phyloP scores from a whole-genome alignment of 2,113 vertebrate species.

The Amblyopsis rosae region DNA sequence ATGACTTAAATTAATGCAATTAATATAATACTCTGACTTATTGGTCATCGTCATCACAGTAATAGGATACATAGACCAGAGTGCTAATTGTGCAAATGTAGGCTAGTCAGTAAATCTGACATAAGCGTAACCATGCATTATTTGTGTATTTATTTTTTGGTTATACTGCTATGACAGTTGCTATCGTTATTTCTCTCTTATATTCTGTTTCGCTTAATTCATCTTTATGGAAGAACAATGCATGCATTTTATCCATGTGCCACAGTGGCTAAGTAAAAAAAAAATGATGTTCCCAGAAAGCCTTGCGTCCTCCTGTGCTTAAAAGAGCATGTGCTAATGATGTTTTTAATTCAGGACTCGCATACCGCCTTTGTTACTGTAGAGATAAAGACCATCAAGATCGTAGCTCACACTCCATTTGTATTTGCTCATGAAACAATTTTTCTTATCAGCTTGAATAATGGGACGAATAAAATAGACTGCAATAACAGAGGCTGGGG shows the following conservation, averaged over 20 bases:
- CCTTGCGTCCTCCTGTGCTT: constrained; percentile 48
- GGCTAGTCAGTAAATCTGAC: constrained; percentile 67
- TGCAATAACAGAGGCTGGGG: constrained; percentile 52
- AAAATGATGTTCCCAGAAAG: constrained; percentile 28
- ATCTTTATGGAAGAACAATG: constrained; percentile 57
- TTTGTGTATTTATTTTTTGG: constrained; percentile 67
- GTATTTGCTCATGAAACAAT: constrained; percentile 40
- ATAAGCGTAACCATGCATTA: constrained; percentile 61
- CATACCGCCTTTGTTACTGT: constrained; percentile 55
- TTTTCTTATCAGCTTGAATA: constrained; percentile 60
- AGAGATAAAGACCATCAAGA: constrained; percentile 55
- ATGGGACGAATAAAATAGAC: constrained; percentile 57
- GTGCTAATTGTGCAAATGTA: constrained; percentile 73
- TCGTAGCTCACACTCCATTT: constrained; percentile 36
- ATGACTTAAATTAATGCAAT: constrained; percentile 37
- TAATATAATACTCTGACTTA: constrained; percentile 56
- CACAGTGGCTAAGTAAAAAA: constrained; percentile 30
- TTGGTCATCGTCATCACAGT: constrained; percentile 51
- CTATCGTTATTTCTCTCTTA: constrained; percentile 30
- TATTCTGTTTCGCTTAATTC: constrained; percentile 36
- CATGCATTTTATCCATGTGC: constrained; percentile 47
- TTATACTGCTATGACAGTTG: constrained; percentile 53
- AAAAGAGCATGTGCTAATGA: constrained; percentile 62
- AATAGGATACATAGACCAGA: constrained; percentile 38
- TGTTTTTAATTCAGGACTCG: constrained; percentile 62